These are phyloP conservation scores for Lates calcarifer DNA, from an alignment of 2,113 vertebrate genomes.

Conservation along the genomic window DNA sequence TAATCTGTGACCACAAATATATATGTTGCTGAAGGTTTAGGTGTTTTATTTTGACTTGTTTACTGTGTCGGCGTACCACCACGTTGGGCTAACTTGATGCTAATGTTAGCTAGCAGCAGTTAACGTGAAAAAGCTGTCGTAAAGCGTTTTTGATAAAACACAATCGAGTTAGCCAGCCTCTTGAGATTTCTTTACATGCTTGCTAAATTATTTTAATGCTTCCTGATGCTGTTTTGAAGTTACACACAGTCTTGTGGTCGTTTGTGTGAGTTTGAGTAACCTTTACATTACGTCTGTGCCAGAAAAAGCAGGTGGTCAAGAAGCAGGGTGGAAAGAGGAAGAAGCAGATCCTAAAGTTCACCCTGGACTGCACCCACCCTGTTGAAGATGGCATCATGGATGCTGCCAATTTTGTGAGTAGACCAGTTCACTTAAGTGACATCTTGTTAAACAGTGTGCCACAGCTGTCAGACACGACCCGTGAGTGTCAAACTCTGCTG, in stretches of 20 bases:
- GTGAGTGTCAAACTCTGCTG: slow-evolving; percentile 1
- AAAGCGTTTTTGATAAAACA: background rate
- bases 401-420: slow-evolving; percentile 97
- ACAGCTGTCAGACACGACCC: background rate
- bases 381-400: slow-evolving; percentile 99
- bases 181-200: background rate
- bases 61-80: slow-evolving; percentile 55
- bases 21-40: background rate
- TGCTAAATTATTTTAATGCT: accelerated
- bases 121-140: background rate
- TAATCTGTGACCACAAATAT: background rate
- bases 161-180: background rate
- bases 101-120: slow-evolving; percentile 56
- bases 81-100: slow-evolving; percentile 73
- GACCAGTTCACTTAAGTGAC: background rate
- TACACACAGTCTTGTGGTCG: accelerated
- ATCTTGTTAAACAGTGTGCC: background rate
- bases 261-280: background rate
- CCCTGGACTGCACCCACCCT: slow-evolving; percentile 97
- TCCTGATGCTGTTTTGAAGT: background rate
- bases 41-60: background rate
- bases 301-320: slow-evolving; percentile 92
- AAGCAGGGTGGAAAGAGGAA: slow-evolving; percentile 94
- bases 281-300: background rate
- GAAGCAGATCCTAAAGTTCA: slow-evolving; percentile 97